Evolutionary conservation across 2,797 vertebrate genomes (phyloP).

Genomic region (Melanotaenia pygmaea): DNA sequence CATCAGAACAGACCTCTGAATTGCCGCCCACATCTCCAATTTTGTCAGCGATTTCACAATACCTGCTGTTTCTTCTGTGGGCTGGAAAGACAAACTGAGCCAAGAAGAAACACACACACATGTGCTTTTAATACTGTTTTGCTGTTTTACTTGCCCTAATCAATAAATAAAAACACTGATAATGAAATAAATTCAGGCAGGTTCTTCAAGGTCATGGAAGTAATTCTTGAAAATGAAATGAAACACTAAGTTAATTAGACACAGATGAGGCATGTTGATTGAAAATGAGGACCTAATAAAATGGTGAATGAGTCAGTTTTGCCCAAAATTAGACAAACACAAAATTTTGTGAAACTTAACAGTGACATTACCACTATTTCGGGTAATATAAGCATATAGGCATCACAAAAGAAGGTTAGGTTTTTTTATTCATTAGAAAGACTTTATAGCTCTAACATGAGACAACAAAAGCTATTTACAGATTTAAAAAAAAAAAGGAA

Average conservation of each 20-base stretch:
- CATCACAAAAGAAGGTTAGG: no score
- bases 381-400: no score
- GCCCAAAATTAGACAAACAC: no score
- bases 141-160: not conserved
- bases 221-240: conserved; percentile 20
- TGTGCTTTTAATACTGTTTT: conserved; percentile 30
- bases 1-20: conserved; percentile 22
- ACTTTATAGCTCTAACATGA: conserved; percentile 22
- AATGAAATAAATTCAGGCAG: conserved; percentile 7
- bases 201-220: conserved; percentile 24
- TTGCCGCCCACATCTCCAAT: conserved; percentile 3
- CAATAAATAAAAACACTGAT: conserved; percentile 23
- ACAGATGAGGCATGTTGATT: conserved; percentile 5
- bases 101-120: conserved; percentile 6
- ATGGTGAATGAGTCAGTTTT: conserved; percentile 1
- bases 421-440: no score
- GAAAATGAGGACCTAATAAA: not conserved
- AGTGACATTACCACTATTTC: no score
- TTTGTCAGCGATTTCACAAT: conserved; percentile 27
- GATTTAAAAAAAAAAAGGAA: no score
- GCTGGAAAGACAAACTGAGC: conserved; percentile 15
- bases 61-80: conserved; percentile 10
- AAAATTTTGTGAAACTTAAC: no score
- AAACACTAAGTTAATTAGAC: conserved; percentile 25
- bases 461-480: conserved; percentile 45